Evolutionary conservation across 2,113 vertebrate species (phyloP).

Genomic region (Xenopus borealis): DNA sequence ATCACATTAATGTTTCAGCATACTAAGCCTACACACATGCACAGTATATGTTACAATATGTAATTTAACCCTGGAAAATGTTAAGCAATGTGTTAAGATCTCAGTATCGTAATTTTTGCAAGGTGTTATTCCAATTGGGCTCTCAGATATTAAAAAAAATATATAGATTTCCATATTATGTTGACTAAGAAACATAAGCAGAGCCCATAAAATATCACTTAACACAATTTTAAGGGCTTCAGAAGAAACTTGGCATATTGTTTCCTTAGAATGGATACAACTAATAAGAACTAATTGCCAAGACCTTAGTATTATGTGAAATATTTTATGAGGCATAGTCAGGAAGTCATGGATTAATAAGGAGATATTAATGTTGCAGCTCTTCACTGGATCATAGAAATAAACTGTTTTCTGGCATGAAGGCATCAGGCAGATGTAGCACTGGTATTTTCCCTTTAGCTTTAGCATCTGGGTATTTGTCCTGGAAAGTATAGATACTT

Average conservation of each 20-base stretch:
- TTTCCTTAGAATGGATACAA: slow-evolving; percentile 6
- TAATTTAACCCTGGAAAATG: neutral
- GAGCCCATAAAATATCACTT: slow-evolving; percentile 38
- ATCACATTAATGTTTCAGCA: too few relatives aligned
- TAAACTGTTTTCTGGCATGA: neutral
- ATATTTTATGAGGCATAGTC: slow-evolving; percentile 3
- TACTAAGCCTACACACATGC: too few relatives aligned
- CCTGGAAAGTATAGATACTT: too few relatives aligned
- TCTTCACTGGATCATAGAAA: neutral
- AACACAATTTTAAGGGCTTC: slow-evolving; percentile 6
- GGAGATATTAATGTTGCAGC: neutral
- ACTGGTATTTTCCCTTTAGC: too few relatives aligned
- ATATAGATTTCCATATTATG: slow-evolving; percentile 44
- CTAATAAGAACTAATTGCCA: slow-evolving; percentile 21
- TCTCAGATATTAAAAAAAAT: slow-evolving; percentile 23
- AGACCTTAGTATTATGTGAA: slow-evolving; percentile 7
- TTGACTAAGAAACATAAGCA: slow-evolving; percentile 35
- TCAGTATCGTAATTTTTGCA: slow-evolving; percentile 23
- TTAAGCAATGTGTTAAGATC: neutral
- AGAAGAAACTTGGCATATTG: slow-evolving; percentile 24
- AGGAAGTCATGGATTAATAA: neutral
- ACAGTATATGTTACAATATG: too few relatives aligned
- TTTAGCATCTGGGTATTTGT: too few relatives aligned
- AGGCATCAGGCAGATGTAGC: too few relatives aligned
- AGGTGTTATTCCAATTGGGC: slow-evolving; percentile 31